phyloP scores from a whole-genome alignment of 2,113 vertebrate species.

The Maccullochella peelii region DNA sequence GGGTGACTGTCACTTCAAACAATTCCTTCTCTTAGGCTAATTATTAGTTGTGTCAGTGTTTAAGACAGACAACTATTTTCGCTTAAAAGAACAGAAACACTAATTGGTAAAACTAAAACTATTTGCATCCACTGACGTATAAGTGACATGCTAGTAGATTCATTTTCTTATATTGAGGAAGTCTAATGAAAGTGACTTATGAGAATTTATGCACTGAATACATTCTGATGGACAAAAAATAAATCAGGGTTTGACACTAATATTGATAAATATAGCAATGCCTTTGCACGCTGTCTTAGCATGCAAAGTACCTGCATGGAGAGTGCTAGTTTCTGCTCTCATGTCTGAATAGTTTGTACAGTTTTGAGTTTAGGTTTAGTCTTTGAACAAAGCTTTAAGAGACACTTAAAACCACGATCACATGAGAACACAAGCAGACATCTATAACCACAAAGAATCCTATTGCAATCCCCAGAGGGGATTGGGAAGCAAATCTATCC shows the following conservation, averaged over 20 bases:
- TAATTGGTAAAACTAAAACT: conserved; percentile 40
- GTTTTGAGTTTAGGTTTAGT: conserved; percentile 20
- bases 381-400: conserved; percentile 57
- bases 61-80: conserved; percentile 45
- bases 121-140: conserved; percentile 20
- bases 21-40: conserved; percentile 45
- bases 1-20: conserved; percentile 47
- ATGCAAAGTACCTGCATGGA: conserved; percentile 2
- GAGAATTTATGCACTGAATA: background rate
- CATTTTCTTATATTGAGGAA: background rate
- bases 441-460: conserved; percentile 54
- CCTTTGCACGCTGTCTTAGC: conserved; percentile 16
- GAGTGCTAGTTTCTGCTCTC: conserved; percentile 12
- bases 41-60: conserved; percentile 59
- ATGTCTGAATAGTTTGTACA: conserved; percentile 29
- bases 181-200: background rate
- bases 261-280: conserved; percentile 1
- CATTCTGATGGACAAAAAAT: background rate
- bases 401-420: conserved; percentile 45
- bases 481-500: conserved; percentile 52
- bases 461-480: conserved; percentile 32
- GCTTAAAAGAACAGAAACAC: conserved; percentile 28
- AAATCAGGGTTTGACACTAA: background rate
- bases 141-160: conserved; percentile 8
- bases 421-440: conserved; percentile 46